Evolutionary conservation across 2,113 vertebrate species (phyloP).

Genomic region (Cyprinodon variegatus): DNA sequence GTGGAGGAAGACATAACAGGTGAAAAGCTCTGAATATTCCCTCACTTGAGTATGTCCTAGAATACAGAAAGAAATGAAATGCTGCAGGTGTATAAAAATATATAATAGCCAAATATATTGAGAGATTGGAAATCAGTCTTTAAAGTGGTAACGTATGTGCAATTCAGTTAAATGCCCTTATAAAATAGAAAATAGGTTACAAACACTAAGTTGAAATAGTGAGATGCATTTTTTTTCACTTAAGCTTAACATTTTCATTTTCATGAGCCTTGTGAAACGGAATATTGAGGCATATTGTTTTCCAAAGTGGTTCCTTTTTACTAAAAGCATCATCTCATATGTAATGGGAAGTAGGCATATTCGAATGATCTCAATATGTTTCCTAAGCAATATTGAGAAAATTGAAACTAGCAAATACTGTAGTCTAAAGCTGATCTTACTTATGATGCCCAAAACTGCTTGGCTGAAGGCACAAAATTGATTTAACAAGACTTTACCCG

Average conservation of each 20-base stretch:
- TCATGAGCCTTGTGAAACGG: slow-evolving; percentile 25
- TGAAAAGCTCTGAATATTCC: not conserved
- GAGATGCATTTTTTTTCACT: slow-evolving; percentile 1
- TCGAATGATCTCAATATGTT: not conserved
- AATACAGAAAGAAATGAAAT: not conserved
- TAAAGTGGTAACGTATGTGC: not conserved
- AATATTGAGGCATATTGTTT: not conserved
- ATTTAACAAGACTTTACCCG: too few relatives aligned
- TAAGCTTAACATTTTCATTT: slow-evolving; percentile 35
- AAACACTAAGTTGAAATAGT: slow-evolving; percentile 8
- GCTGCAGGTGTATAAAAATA: not conserved
- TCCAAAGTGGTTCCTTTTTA: slow-evolving; percentile 10
- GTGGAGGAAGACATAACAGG: not conserved
- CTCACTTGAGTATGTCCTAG: not conserved
- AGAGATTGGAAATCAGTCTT: not conserved
- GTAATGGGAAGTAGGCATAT: not conserved
- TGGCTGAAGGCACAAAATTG: too few relatives aligned
- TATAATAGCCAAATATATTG: not conserved
- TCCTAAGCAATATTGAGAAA: not conserved
- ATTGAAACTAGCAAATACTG: not conserved
- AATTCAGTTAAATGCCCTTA: slow-evolving; percentile 12
- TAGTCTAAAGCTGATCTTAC: not conserved
- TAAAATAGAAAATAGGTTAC: slow-evolving; percentile 13
- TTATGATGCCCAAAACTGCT: too few relatives aligned
- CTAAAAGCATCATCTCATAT: not conserved